Conservation (phyloP, 2,797 vertebrate species). For the Acestrorhynchus altus region DNA sequence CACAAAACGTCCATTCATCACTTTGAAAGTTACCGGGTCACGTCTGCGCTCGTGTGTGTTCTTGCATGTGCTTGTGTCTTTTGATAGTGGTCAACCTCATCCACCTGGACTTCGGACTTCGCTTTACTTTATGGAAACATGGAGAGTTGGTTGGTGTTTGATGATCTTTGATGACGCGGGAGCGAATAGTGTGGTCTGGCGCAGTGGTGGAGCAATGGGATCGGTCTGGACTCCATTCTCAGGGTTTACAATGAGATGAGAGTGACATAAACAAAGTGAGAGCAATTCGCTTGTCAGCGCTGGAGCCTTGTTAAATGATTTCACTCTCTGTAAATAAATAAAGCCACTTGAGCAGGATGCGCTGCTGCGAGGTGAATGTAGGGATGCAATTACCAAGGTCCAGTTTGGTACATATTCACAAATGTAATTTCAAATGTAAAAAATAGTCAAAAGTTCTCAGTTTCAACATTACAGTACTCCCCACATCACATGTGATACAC, state of each 20-base stretch:
- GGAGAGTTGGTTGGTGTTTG: conserved; percentile 46
- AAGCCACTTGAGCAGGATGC: conserved; percentile 87
- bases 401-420: conserved; percentile 50
- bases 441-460: too few relatives aligned
- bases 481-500: too few relatives aligned
- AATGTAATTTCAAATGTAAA: too few relatives aligned
- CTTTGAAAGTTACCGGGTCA: conserved; percentile 68
- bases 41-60: conserved; percentile 72
- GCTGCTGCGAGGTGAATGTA: conserved; percentile 68
- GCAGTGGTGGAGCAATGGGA: conserved; percentile 73
- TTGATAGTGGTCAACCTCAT: conserved; percentile 5
- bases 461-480: too few relatives aligned
- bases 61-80: conserved; percentile 10
- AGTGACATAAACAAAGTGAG: conserved; percentile 93
- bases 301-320: conserved; percentile 82
- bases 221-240: conserved; percentile 77
- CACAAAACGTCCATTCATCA: conserved; percentile 75
- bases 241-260: conserved; percentile 88
- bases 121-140: conserved; percentile 35
- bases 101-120: conserved; percentile 29
- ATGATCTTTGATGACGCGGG: conserved; percentile 25
- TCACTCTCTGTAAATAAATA: conserved; percentile 84
- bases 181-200: conserved; percentile 58
- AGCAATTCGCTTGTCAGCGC: conserved; percentile 88
- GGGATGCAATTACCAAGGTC: conserved; percentile 73